Evolutionary conservation across 1,140 invertebrate genomes (phyloP).

Genomic region (Musca domestica): DNA sequence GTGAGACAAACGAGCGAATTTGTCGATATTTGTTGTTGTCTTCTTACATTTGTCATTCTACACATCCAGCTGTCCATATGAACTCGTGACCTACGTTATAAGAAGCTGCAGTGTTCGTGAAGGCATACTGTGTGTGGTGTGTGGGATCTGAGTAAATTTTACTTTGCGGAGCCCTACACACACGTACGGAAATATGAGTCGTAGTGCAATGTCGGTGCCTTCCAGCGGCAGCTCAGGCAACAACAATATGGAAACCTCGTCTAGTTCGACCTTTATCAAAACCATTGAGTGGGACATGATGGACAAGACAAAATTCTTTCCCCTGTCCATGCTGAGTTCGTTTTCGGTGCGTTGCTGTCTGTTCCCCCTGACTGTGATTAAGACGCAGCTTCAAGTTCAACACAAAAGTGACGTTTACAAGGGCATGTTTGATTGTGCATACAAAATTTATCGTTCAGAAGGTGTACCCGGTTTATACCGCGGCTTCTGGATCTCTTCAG

Average conservation of each 20-base stretch:
- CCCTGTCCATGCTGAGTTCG: conserved; percentile 82
- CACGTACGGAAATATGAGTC: background rate
- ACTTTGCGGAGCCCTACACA: background rate
- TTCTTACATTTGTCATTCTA: no score
- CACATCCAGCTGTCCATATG: background rate
- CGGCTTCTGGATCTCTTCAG: conserved; percentile 92
- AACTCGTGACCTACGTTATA: conserved; percentile 6
- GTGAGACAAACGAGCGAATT: no score
- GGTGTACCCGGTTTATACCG: conserved; percentile 85
- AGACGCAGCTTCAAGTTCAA: conserved; percentile 91
- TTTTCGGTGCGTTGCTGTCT: conserved; percentile 85
- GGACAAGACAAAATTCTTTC: conserved; percentile 92
- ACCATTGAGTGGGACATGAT: conserved; percentile 99
- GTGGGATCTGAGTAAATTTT: background rate
- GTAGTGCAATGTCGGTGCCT: conserved; percentile 26
- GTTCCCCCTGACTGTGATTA: conserved; percentile 95
- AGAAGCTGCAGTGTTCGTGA: background rate
- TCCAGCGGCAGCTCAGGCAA: conserved; percentile 27
- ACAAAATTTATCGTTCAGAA: conserved; percentile 85
- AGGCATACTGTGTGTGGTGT: background rate
- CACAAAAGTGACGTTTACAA: conserved; percentile 79
- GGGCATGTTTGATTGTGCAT: conserved; percentile 87
- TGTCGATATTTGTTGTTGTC: no score
- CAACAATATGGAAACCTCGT: conserved; percentile 34
- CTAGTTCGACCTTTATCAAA: conserved; percentile 63